Base-by-base conservation (phyloP, 2,888 invertebrate genomes). In the Platycnemis pennipes region DNA sequence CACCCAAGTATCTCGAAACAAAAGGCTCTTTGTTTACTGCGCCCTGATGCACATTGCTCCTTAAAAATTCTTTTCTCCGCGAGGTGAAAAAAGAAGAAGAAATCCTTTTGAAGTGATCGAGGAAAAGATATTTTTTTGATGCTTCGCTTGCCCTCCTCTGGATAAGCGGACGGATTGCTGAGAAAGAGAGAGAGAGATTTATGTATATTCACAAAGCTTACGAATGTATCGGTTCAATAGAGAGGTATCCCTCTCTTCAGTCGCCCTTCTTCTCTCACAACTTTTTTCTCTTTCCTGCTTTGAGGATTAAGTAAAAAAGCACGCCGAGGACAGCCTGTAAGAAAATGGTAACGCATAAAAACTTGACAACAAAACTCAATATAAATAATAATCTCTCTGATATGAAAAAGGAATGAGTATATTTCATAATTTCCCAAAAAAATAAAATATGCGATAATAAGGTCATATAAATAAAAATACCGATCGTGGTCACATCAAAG, bases 1-100 rank as follows among this genome's bases (percentile, higher is more conserved):
- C 87, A 87, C 46, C 87, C 87, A 19, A 87, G 46, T 46, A 46
- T 46, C 87, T 19, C 45, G 46, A 87, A 46, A 87, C 87, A 87
- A 87, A 87, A 46, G 87, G 45, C 44, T n/a, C 87, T 87, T 87
- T 87, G 87, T 87, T 87, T 87, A 87, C 87, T 45, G 87, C 87
- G 87, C 77, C 26, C 37, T 37, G 77, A 77, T 77, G 77, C 46
- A 87, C 87, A 46, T 87, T 46, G 87, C 87, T 87, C 87, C 87
- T 87, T 87, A 87, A 87, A 77, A 87, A 87, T 26, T 87, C 45
- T 87, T 46, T 44, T 46, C 45, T 87, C 45, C n/a, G 44, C n/a
- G 87, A 46, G 13, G 44, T 2, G 86, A 86, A n/a, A n/a, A 26
- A 44, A n/a, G 31, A 77, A 44, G 46, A 87, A 45, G 46, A 87